These are phyloP conservation scores for Mycetomoellerius zeteki DNA, from an alignment of 1,140 invertebrate species.

Conservation along the genomic window DNA sequence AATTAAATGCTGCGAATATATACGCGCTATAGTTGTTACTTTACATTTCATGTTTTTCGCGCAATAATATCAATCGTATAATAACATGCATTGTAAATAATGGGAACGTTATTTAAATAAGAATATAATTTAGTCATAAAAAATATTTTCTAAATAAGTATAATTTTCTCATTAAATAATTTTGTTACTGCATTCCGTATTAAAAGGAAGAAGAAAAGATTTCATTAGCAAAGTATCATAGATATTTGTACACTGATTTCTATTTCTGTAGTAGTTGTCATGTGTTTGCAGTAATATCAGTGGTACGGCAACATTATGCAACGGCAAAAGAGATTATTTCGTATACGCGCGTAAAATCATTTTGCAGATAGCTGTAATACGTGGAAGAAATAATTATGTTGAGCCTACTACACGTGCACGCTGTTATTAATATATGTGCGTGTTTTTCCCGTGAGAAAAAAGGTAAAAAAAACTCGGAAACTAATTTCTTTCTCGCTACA, in stretches of 20 bases:
- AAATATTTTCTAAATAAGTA: not conserved
- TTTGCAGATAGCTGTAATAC: constrained; percentile 40
- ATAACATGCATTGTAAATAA: not conserved
- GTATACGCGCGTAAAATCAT: constrained; percentile 40
- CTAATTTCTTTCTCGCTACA: constrained; percentile 57
- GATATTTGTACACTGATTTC: not conserved
- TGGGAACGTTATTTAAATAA: not conserved
- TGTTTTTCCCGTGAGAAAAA: constrained; percentile 22
- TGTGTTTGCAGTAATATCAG: constrained; percentile 40
- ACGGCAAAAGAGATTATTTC: constrained; percentile 44
- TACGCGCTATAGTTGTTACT: not conserved
- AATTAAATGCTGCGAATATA: not conserved
- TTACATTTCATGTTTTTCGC: not conserved
- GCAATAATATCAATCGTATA: not conserved
- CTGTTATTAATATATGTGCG: constrained; percentile 34
- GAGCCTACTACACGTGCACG: not conserved
- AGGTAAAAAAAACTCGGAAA: constrained; percentile 2
- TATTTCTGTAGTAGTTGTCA: constrained; percentile 3
- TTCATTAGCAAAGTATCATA: not conserved
- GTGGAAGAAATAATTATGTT: constrained; percentile 61
- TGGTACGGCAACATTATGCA: constrained; percentile 38
- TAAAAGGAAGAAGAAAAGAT: not conserved
- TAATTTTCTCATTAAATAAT: constrained; percentile 20
- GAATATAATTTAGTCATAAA: not conserved
- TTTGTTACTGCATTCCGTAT: not conserved